Evolutionary conservation across 1,140 invertebrate genomes (phyloP).

Genomic region (Carposina sasakii): DNA sequence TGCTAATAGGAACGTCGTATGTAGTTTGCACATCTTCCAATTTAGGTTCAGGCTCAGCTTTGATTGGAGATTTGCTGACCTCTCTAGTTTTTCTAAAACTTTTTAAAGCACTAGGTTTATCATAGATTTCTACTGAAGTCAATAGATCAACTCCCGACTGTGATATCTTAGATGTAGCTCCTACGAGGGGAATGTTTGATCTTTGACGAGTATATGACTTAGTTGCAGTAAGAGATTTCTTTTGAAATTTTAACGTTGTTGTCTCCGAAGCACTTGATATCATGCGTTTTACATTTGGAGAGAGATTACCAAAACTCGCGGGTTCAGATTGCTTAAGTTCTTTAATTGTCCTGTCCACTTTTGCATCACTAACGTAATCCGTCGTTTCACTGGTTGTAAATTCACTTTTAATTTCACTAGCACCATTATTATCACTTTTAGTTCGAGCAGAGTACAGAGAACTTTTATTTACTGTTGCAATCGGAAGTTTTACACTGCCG

Average conservation of each 20-base stretch:
- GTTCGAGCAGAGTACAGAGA: conserved; percentile 54
- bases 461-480: conserved; percentile 58
- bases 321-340: conserved; percentile 42
- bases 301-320: conserved; percentile 68
- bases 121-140: conserved; percentile 65
- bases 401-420: conserved; percentile 45
- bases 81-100: conserved; percentile 27
- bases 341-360: conserved; percentile 51
- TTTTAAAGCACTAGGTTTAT: conserved; percentile 52
- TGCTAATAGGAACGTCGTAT: conserved; percentile 63
- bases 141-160: conserved; percentile 67
- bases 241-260: conserved; percentile 58
- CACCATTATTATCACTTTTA: conserved; percentile 64
- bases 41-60: conserved; percentile 48
- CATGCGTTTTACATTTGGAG: conserved; percentile 75
- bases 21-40: conserved; percentile 45
- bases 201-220: conserved; percentile 54
- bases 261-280: conserved; percentile 72
- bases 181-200: conserved; percentile 66
- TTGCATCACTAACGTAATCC: conserved; percentile 30
- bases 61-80: conserved; percentile 30
- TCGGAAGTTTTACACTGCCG: conserved; percentile 62
- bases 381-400: conserved; percentile 40
- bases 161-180: conserved; percentile 68
- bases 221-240: conserved; percentile 54